Conservation (phyloP, 1,140 invertebrate species). For the Holcopasites calliopsidis region DNA sequence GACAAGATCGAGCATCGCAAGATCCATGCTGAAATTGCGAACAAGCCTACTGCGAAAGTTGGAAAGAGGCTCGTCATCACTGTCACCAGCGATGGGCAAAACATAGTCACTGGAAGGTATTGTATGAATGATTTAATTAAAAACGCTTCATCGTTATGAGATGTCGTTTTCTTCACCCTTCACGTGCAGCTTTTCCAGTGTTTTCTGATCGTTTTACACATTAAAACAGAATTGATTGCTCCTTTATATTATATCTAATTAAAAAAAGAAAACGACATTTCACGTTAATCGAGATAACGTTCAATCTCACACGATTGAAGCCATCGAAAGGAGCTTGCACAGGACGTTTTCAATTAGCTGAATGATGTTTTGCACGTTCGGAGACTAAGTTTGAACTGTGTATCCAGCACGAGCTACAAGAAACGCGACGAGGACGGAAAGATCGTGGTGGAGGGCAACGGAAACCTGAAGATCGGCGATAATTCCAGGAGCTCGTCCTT, state of each 20-base stretch:
- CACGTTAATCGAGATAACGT: too few relatives aligned
- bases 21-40: slow-evolving; percentile 83
- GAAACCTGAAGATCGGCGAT: slow-evolving; percentile 83
- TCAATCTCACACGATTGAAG: too few relatives aligned
- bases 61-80: slow-evolving; percentile 83
- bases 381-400: slow-evolving; percentile 42
- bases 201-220: too few relatives aligned
- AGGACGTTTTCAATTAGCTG: neutral
- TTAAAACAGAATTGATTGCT: too few relatives aligned
- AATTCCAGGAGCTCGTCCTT: slow-evolving; percentile 85
- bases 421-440: slow-evolving; percentile 86
- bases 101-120: slow-evolving; percentile 85
- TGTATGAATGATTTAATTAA: neutral
- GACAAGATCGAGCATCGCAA: slow-evolving; percentile 84
- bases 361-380: neutral
- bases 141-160: neutral
- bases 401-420: slow-evolving; percentile 83
- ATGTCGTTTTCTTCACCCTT: neutral
- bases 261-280: too few relatives aligned
- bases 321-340: too few relatives aligned
- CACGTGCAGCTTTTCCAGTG: too few relatives aligned
- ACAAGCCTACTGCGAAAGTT: slow-evolving; percentile 80
- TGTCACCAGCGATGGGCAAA: slow-evolving; percentile 83
- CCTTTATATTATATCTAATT: too few relatives aligned
- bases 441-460: slow-evolving; percentile 86